A percentile compares a stretch with the other conserved stretches of the same genome.
These are phyloP conservation scores for Vanessa atalanta DNA, from an alignment of 1,140 invertebrate genomes.

Conservation along the genomic window DNA sequence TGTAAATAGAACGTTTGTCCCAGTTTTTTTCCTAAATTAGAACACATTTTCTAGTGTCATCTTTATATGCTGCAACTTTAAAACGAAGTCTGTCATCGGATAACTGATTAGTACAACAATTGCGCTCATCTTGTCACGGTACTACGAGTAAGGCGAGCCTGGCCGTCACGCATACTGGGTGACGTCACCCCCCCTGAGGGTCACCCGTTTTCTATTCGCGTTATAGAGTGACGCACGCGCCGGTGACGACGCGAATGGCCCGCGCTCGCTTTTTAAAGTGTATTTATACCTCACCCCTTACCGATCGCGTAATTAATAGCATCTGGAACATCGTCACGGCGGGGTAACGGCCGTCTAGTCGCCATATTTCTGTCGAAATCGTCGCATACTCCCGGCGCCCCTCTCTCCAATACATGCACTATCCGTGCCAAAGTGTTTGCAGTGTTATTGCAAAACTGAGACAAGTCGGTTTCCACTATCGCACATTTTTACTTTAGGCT, in stretches of 20 bases:
- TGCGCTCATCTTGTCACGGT: conserved; percentile 41
- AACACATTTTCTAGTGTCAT: not conserved
- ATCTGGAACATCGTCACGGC: conserved; percentile 55
- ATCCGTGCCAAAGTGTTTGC: conserved; percentile 54
- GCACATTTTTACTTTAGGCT: not conserved
- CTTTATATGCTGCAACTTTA: not conserved
- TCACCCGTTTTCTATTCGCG: conserved; percentile 73
- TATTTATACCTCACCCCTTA: conserved; percentile 48
- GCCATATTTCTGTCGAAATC: conserved; percentile 58
- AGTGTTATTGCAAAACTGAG: conserved; percentile 20
- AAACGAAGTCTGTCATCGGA: not conserved
- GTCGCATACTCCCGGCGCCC: conserved; percentile 36
- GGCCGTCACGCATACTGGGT: conserved; percentile 55
- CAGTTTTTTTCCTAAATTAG: too few relatives aligned
- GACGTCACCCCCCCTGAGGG: conserved; percentile 63
- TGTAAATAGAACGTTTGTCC: too few relatives aligned
- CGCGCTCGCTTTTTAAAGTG: conserved; percentile 46
- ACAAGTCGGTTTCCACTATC: conserved; percentile 18
- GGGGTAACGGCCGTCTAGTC: conserved; percentile 57
- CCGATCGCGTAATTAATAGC: conserved; percentile 60
- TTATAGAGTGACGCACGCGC: conserved; percentile 67
- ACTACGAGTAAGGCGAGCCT: conserved; percentile 56
- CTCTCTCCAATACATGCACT: conserved; percentile 24
- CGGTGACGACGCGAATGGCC: conserved; percentile 51
- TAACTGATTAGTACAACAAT: conserved; percentile 6